Percentiles rank a stretch among this genome's conserved stretches.
These are phyloP conservation scores for Catocala nupta DNA, from an alignment of 2,888 invertebrate genomes.

Conservation along the genomic window DNA sequence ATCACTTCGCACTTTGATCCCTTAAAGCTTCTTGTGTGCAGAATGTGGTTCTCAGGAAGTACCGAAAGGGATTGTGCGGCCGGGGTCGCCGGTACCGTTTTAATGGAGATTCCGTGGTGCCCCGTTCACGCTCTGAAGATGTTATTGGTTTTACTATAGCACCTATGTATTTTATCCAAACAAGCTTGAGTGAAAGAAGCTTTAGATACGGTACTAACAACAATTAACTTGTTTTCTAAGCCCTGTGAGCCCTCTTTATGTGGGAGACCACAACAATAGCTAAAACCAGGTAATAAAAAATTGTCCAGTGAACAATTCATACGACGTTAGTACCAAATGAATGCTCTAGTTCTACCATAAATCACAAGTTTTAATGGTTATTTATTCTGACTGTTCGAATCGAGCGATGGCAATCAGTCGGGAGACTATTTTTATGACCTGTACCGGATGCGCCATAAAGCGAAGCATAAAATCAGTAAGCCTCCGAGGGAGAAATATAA, in stretches of 20 bases:
- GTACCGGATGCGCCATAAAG: slow-evolving; percentile 83
- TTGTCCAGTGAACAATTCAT: slow-evolving; percentile 49
- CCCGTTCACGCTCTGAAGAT: no score
- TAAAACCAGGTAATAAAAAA: slow-evolving; percentile 45
- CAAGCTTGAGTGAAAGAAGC: neutral
- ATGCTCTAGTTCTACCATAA: slow-evolving; percentile 65
- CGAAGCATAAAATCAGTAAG: slow-evolving; percentile 82
- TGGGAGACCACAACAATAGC: slow-evolving; percentile 22
- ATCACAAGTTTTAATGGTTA: slow-evolving; percentile 78
- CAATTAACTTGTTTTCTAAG: slow-evolving; percentile 27
- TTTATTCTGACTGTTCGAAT: slow-evolving; percentile 74
- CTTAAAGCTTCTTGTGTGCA: neutral
- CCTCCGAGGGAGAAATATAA: slow-evolving; percentile 79
- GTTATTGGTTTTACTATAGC: no score
- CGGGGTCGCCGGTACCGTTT: neutral
- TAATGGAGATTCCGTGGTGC: neutral
- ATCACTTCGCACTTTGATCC: slow-evolving; percentile 1
- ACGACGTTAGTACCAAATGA: slow-evolving; percentile 53
- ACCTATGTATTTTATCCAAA: no score
- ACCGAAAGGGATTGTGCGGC: neutral
- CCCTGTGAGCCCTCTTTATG: slow-evolving; percentile 38
- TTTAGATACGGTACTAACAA: slow-evolving; percentile 3
- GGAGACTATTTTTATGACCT: slow-evolving; percentile 82
- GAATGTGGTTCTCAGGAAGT: neutral
- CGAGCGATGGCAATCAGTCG: slow-evolving; percentile 79